Conservation (phyloP, 1,140 invertebrate genomes). For the Acromyrmex charruanus region DNA sequence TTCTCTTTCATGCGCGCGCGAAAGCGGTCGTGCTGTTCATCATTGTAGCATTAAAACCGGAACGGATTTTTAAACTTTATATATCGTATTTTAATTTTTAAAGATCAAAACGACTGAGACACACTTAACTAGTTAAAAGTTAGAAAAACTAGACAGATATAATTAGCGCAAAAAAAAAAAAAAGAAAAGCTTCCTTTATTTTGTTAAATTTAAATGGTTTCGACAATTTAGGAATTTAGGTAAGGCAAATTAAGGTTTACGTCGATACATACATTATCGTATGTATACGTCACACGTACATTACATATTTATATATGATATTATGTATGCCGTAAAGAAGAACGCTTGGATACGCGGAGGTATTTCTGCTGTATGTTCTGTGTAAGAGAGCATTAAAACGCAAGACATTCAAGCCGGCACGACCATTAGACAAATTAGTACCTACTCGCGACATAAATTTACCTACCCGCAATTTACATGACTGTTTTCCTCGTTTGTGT, state of each 20-base stretch:
- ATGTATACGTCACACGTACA: neutral
- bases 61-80: neutral
- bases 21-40: conserved; percentile 29
- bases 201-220: neutral
- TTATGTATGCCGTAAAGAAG: neutral
- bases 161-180: neutral
- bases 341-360: neutral
- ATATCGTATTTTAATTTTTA: neutral
- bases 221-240: neutral
- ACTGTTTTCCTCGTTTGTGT: conserved; percentile 4
- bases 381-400: neutral
- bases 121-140: neutral
- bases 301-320: neutral
- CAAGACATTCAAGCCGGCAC: neutral
- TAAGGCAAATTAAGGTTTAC: neutral
- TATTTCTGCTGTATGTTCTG: neutral
- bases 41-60: neutral
- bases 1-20: neutral
- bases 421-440: conserved; percentile 41
- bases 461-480: conserved; percentile 6
- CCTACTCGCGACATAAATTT: conserved; percentile 26
- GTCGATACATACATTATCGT: neutral
- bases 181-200: neutral
- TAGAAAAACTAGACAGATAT: neutral
- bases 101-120: neutral